Evolutionary conservation across 2,113 vertebrate genomes (phyloP), one percentile per base, ranked within the genome.

Genomic region (Mellivora capensis): DNA sequence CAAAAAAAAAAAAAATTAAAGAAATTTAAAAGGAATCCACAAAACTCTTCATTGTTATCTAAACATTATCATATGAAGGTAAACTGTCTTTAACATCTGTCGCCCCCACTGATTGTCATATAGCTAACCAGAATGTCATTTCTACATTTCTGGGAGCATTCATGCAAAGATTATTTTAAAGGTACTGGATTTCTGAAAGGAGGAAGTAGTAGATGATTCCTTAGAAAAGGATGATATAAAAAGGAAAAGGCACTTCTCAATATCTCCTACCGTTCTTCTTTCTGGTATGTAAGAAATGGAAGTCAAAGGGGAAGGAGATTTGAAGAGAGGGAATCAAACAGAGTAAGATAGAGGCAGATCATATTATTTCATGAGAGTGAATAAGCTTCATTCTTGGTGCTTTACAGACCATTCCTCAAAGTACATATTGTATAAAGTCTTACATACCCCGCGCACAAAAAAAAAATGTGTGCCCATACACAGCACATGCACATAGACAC

Each of bases 221-320:
- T 93, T 37, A 54, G 85, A 90, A 93, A 80, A 85, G 37, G 2
- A 84, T 52, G n/a, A 23, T 79, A 79, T 44, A 71, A 84, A 92
- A 62, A 83, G 49, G 12, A 83, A 90, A 93, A 83, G 18, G 2
- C 37, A 21, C 12, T 80, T 95, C 61, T 62, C 52, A 69, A 23
- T 10, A 79, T 42, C 23, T 67, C 34, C 44, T 37, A 39, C 10
- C n/a, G n/a, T 3, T 82, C 29, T 64, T 15, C 57, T 61, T 83
- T 76, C 17, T 83, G 15, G 13, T 39, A 62, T 34, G 10, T 64
- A 31, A 25, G 42, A 87, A 87, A 47, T 8, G 23, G 31, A 57
- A 29, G 67, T 82, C 23, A 34, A 91, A 84, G 47, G 29, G 18
- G 17, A 82, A 54, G 11, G 15, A 87, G 20, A 44, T 49, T 17